Conservation (phyloP, 2,113 vertebrate genomes). For the Mus musculus region DNA sequence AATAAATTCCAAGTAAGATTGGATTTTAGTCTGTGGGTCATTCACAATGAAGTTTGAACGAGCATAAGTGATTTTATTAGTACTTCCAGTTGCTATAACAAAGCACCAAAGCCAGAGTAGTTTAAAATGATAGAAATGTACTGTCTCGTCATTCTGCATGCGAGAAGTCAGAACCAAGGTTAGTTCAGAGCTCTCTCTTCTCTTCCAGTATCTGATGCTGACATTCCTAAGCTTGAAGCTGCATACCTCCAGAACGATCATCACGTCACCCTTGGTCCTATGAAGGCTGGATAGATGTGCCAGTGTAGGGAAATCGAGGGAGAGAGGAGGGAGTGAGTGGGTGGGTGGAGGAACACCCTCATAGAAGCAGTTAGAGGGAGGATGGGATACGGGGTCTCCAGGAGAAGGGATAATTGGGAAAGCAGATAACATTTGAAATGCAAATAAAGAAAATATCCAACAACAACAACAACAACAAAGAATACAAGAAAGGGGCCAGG, state of each 20-base stretch:
- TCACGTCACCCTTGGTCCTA: too few species aligned
- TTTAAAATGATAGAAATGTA: background rate
- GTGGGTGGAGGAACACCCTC: too few species aligned
- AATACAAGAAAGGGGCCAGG: background rate
- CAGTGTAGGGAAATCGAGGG: too few species aligned
- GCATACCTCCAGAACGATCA: background rate
- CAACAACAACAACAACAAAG: too few species aligned
- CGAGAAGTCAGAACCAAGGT: background rate
- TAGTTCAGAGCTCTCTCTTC: background rate
- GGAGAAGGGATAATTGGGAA: too few species aligned
- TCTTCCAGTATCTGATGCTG: background rate
- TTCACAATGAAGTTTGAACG: background rate
- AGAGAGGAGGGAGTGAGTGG: too few species aligned
- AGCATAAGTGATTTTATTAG: background rate
- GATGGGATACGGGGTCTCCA: too few species aligned
- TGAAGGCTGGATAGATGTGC: too few species aligned
- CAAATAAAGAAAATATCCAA: too few species aligned
- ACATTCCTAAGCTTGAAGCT: background rate
- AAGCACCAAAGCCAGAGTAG: background rate
- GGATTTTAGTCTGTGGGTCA: background rate
- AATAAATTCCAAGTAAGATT: background rate
- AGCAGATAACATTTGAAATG: too few species aligned
- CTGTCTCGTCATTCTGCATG: background rate
- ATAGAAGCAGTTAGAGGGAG: too few species aligned
- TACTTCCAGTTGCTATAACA: background rate